phyloP scores from a whole-genome alignment of 1,140 invertebrate species.

The Camponotus floridanus region DNA sequence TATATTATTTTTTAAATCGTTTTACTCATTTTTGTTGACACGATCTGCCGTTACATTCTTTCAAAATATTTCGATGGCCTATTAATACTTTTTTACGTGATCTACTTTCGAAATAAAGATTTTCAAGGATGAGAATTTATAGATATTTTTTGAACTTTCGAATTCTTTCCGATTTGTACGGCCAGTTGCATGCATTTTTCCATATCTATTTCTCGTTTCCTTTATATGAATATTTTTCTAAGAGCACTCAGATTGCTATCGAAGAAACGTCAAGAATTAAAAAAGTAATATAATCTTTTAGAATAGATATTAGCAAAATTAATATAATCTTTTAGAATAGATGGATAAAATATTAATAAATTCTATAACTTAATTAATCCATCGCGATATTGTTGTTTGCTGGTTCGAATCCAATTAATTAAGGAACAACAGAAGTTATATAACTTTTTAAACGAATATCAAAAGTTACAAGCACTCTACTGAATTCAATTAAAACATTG shows the following conservation, averaged over 20 bases:
- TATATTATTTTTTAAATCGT: neutral
- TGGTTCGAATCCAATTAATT: neutral
- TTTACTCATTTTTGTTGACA: neutral
- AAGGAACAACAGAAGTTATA: neutral
- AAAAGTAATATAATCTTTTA: no score
- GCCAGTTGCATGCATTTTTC: neutral
- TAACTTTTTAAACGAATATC: conserved; percentile 16
- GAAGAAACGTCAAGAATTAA: neutral
- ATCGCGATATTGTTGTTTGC: neutral
- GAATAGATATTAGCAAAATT: neutral
- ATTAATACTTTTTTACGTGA: neutral
- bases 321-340: neutral
- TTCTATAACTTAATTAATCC: neutral
- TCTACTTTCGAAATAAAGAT: neutral
- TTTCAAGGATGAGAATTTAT: neutral
- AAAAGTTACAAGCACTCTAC: conserved; percentile 15
- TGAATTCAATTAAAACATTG: conserved; percentile 12
- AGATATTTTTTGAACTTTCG: neutral
- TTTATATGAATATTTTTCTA: neutral
- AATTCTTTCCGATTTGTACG: neutral
- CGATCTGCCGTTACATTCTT: neutral
- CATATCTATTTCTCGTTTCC: neutral
- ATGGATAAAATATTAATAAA: neutral
- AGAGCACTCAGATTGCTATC: neutral
- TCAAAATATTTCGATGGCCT: neutral